Percentiles rank a stretch among this genome's conserved stretches.
These are phyloP conservation scores for Steinernema khuongi DNA, from an alignment of 1,140 invertebrate species.

Conservation along the genomic window DNA sequence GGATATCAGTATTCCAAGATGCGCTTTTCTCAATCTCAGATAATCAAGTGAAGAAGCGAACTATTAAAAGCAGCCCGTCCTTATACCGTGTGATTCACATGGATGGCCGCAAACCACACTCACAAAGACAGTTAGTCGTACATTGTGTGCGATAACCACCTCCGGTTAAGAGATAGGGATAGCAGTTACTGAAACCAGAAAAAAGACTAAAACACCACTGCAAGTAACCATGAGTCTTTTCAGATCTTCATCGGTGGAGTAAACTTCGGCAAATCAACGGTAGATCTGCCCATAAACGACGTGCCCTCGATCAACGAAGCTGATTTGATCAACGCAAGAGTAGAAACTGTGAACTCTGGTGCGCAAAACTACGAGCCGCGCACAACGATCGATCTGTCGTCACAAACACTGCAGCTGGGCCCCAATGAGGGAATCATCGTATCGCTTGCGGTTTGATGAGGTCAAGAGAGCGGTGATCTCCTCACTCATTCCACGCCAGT, in stretches of 20 bases:
- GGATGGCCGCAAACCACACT: too few relatives aligned
- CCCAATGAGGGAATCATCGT: background rate
- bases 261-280: background rate
- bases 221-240: background rate
- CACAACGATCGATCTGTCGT: background rate
- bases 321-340: background rate
- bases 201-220: background rate
- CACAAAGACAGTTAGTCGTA: too few relatives aligned
- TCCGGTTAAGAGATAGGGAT: too few relatives aligned
- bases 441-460: background rate
- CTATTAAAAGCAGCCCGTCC: too few relatives aligned
- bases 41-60: too few relatives aligned
- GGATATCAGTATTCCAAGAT: too few relatives aligned
- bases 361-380: background rate
- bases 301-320: conserved; percentile 1
- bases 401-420: background rate
- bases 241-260: background rate
- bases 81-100: too few relatives aligned
- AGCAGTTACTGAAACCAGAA: background rate
- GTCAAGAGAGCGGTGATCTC: background rate
- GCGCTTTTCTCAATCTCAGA: too few relatives aligned
- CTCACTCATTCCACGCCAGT: background rate
- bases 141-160: too few relatives aligned
- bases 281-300: background rate
- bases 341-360: background rate